Evolutionary conservation across 2,888 invertebrate genomes (phyloP).

Genomic region (Candidula unifasciata): DNA sequence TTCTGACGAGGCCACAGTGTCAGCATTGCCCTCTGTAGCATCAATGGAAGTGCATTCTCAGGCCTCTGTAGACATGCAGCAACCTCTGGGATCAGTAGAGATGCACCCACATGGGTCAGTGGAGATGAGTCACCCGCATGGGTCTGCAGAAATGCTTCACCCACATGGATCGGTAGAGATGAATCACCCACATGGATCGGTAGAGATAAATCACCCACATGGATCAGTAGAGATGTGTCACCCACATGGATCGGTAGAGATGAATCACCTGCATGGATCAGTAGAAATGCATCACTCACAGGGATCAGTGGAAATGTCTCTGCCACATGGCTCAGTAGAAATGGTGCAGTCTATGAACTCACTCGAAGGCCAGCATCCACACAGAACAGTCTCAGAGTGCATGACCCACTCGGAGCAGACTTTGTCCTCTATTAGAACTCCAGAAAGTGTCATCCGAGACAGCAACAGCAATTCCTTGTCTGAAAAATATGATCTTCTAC

Average conservation of each 20-base stretch:
- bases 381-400: constrained; percentile 35
- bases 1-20: constrained; percentile 45
- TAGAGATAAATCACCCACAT: constrained; percentile 15
- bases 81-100: constrained; percentile 43
- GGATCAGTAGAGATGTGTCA: constrained; percentile 35
- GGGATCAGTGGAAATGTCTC: constrained; percentile 14
- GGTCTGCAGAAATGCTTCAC: constrained; percentile 36
- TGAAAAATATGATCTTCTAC: constrained; percentile 33
- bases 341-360: constrained; percentile 40
- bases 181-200: constrained; percentile 17
- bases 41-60: constrained; percentile 48
- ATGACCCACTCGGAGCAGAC: constrained; percentile 43
- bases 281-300: constrained; percentile 30
- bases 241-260: constrained; percentile 34
- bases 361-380: constrained; percentile 39
- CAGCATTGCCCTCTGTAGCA: constrained; percentile 41
- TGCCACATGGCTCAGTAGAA: constrained; percentile 38
- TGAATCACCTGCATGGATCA: constrained; percentile 11
- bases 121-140: constrained; percentile 39
- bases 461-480: constrained; percentile 35
- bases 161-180: constrained; percentile 39
- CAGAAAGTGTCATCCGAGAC: constrained; percentile 42
- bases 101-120: constrained; percentile 42
- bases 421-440: constrained; percentile 34
- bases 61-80: constrained; percentile 48